These are phyloP conservation scores for Manacus vitellinus DNA, from an alignment of 2,113 vertebrate species.

Conservation along the genomic window DNA sequence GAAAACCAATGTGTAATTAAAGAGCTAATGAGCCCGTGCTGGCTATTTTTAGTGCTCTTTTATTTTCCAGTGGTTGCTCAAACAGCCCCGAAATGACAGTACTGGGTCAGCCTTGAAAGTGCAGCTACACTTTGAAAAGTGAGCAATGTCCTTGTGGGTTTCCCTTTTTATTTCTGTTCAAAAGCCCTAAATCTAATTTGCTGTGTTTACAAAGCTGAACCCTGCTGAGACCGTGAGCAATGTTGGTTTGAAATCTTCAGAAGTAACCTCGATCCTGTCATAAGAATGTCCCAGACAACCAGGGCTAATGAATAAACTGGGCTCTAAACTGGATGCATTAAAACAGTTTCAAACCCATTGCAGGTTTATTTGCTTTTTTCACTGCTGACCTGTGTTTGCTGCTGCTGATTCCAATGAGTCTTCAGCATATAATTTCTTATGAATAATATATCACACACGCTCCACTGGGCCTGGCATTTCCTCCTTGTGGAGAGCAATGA, in stretches of 20 bases:
- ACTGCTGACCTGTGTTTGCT: background rate
- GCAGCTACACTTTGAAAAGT: slow-evolving; percentile 42
- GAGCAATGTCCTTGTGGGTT: slow-evolving; percentile 39
- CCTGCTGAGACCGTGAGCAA: slow-evolving; percentile 22
- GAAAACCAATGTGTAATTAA: slow-evolving; percentile 37
- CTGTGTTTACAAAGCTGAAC: slow-evolving; percentile 46
- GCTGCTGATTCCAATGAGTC: background rate
- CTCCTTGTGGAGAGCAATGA: background rate
- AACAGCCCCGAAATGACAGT: slow-evolving; percentile 25
- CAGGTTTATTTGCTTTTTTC: background rate
- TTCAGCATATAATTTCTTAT: background rate
- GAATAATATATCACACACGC: background rate
- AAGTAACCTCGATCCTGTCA: background rate
- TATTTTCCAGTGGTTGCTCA: slow-evolving; percentile 57
- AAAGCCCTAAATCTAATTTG: slow-evolving; percentile 41
- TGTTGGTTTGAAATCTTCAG: background rate
- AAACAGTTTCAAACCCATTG: background rate
- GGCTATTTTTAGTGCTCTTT: slow-evolving; percentile 52
- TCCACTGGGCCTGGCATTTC: background rate
- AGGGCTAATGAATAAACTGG: background rate
- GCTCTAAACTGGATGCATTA: background rate
- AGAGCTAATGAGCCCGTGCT: slow-evolving; percentile 19
- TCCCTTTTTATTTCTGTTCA: slow-evolving; percentile 48
- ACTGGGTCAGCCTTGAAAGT: slow-evolving; percentile 55
- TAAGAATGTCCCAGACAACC: background rate